Percentiles rank a stretch among this genome's conserved stretches.
phyloP scores from a whole-genome alignment of 2,797 vertebrate species.

The Forpus xanthops region DNA sequence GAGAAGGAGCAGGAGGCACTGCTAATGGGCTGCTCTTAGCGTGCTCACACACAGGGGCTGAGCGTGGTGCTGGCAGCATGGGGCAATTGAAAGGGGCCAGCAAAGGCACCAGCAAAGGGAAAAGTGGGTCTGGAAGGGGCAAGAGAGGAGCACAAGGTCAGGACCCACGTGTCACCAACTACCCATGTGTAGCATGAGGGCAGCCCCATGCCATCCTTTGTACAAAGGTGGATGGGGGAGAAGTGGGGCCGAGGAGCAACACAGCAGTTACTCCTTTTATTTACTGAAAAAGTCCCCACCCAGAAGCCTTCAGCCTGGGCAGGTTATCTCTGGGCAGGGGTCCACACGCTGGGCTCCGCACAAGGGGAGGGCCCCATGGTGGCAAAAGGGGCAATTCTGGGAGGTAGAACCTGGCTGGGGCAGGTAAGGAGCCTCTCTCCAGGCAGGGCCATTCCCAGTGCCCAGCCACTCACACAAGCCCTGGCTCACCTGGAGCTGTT shows the following conservation, averaged over 20 bases:
- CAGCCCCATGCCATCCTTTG: neutral
- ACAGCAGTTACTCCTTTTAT: neutral
- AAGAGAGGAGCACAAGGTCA: rapidly evolving
- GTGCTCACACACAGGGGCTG: neutral
- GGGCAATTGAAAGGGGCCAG: neutral
- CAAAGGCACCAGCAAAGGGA: neutral
- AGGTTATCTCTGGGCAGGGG: rapidly evolving
- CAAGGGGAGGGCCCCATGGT: rapidly evolving
- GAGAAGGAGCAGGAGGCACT: neutral
- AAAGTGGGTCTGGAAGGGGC: rapidly evolving
- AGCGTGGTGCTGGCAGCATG: rapidly evolving
- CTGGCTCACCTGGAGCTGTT: neutral
- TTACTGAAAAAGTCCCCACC: neutral
- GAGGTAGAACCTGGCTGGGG: neutral
- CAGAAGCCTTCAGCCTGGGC: neutral
- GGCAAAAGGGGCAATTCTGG: neutral
- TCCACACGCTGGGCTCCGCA: rapidly evolving
- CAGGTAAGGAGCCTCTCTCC: rapidly evolving
- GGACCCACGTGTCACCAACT: rapidly evolving
- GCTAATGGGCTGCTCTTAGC: neutral
- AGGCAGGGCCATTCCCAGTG: rapidly evolving
- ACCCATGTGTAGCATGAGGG: rapidly evolving
- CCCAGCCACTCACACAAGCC: neutral
- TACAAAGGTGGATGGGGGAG: rapidly evolving
- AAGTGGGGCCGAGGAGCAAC: rapidly evolving